Base-by-base conservation (phyloP, 2,888 invertebrate species). In the Opisthograptis luteolata region DNA sequence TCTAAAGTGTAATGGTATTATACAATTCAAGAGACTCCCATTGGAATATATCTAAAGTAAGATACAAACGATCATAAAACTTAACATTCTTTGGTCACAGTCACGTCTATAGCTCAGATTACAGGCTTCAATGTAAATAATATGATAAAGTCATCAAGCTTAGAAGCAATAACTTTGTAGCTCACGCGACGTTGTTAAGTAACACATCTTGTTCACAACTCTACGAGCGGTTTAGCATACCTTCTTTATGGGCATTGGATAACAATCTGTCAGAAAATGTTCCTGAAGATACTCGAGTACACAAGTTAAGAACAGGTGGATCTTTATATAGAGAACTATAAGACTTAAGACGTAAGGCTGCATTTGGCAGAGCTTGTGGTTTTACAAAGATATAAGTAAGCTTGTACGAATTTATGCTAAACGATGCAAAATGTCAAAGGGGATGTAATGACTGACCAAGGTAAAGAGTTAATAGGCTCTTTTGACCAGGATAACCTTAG, bases 351-450 rank as follows among this genome's bases (percentile, higher is more conserved):
- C 12, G 27, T 59, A 70, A 62, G 51, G 55, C 30, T 39, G 25
- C 37, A 24, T 58, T 60, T 55, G 28, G 37, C 12, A 19, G 17
- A 17, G 14, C 20, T 27, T 10, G 2, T 20, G 9, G n/a, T 48
- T 28, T 49, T 30, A 15, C 8, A 15, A 12, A 17, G 30, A 35
- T 28, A 39, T 37, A 62, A 44, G 41, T 32, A 58, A 44, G 40
- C 46, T 66, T 53, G 64, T 54, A 39, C 46, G 53, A 58, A 37
- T 54, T 44, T 64, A 69, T 59, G 61, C 61, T 69, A 73, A 71
- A 70, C 63, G 66, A 72, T 63, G 58, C 52, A 58, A 65, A 76
- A 77, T 72, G 68, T 73, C 76, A 75, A 70, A 64, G 60, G 66
- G 59, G 61, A 68, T 67, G 67, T 76, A 74, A 75, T 76, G 70